Evolutionary conservation across 2,797 vertebrate genomes (phyloP), one percentile per base, ranked within the genome.

Genomic region (Rhinichthys osculus): DNA sequence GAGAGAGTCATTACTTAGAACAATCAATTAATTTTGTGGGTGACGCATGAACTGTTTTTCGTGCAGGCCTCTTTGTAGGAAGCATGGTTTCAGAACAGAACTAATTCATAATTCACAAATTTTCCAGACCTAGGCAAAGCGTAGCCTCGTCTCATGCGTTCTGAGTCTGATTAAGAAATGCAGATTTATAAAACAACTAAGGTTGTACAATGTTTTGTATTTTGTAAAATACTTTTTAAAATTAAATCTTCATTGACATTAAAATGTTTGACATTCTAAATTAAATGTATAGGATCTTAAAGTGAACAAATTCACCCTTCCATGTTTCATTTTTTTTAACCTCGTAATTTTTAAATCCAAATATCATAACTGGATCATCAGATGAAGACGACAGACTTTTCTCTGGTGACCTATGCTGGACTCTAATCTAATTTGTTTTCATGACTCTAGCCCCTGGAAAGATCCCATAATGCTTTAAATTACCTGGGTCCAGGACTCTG

Each of bases 401-500:
- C 64, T 66, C 27, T 64, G 27, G 27, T 16, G 27, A 64, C 27
- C 62, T 30, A 64, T 64, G 27, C 13, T 1, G 6, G 27, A 64
- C 62, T 30, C 13, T 14, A 64, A 64, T 62, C n/a, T 27, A 27
- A 62, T 27, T 27, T 27, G n/a, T 27, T 54, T 76, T 54, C 11
- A 35, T 57, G 2, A 40, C 7, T 78, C 23, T 40, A 13, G 1
- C 1, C 5, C 10, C 40, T 67, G 7, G 30, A 81, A 52, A 52
- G 0, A n/a, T 35, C 27, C 62, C 17, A 66, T 16, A 69, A 38
- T 54, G 57, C 27, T 7, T 52, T 38, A 69, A 52, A 70, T 74
- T 96, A 99, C 98, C 97, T 85, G 97, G 97, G 93, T 99, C 98
- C 86, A 99, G 91, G 84, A 97, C 96, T 86, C 98, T 83, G 84